Evolutionary conservation across 2,113 vertebrate species (phyloP).

Genomic region (Corvus hawaiiensis): DNA sequence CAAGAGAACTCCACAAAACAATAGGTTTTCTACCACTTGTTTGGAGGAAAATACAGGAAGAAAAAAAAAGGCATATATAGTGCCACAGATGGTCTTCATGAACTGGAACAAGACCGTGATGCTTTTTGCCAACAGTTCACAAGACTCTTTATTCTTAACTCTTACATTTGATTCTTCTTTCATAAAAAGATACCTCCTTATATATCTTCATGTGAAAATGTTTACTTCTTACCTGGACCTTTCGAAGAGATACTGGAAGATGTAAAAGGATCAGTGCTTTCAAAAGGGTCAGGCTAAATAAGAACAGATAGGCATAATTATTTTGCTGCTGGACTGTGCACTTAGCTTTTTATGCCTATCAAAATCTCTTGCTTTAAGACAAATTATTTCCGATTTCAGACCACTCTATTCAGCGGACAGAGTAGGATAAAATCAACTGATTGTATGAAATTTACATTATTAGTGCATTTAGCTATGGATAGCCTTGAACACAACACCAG

Average conservation of each 20-base stretch:
- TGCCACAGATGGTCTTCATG: background rate
- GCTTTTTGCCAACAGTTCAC: background rate
- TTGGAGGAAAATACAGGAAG: background rate
- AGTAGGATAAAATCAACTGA: background rate
- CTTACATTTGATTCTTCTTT: background rate
- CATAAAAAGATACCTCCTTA: background rate
- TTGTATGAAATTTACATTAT: background rate
- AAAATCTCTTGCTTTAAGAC: background rate
- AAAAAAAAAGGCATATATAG: background rate
- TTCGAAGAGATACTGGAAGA: slow-evolving; percentile 83
- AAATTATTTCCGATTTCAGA: background rate
- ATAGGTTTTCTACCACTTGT: background rate
- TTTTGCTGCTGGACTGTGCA: background rate
- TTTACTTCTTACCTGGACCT: slow-evolving; percentile 84
- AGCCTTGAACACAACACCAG: background rate
- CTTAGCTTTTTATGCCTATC: background rate
- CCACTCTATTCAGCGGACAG: background rate
- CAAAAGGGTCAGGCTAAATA: slow-evolving; percentile 81
- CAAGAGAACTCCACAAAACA: background rate
- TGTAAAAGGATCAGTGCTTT: slow-evolving; percentile 85
- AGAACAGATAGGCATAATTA: background rate
- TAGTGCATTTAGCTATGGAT: background rate
- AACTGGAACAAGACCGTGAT: accelerated
- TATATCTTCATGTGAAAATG: background rate
- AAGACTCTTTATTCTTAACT: background rate